phyloP scores from a whole-genome alignment of 2,888 invertebrate genomes.

The Cryptus viduatorius region DNA sequence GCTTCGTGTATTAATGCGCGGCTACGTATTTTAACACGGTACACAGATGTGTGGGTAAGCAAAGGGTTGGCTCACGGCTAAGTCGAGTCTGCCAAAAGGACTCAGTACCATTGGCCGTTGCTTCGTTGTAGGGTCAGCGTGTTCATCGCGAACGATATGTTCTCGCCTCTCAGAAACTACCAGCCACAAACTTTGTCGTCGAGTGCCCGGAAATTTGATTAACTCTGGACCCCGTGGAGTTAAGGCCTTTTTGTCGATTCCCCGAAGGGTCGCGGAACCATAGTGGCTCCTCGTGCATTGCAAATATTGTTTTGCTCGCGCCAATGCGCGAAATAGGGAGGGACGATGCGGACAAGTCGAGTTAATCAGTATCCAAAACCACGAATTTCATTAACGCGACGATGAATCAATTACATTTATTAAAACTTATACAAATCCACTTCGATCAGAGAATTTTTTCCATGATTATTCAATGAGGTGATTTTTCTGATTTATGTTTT shows the following conservation, averaged over 20 bases:
- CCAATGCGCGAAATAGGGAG: constrained; percentile 5
- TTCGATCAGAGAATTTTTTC: background rate
- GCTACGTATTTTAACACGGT: constrained; percentile 6
- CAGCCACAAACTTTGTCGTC: constrained; percentile 36
- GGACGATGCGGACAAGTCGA: constrained; percentile 35
- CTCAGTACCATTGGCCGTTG: background rate
- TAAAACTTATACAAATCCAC: background rate
- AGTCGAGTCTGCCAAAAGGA: constrained; percentile 1
- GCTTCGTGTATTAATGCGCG: constrained; percentile 2
- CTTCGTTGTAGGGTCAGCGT: constrained; percentile 21
- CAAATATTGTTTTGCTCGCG: constrained; percentile 46
- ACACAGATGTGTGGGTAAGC: background rate
- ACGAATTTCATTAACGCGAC: constrained; percentile 38
- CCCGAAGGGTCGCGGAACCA: constrained; percentile 18
- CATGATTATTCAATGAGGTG: background rate
- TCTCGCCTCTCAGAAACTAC: constrained; percentile 35
- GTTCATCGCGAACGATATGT: constrained; percentile 3
- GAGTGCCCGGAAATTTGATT: constrained; percentile 80
- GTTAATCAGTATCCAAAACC: constrained; percentile 54
- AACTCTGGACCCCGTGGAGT: constrained; percentile 46
- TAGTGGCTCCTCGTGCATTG: constrained; percentile 20
- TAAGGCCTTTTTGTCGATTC: constrained; percentile 41
- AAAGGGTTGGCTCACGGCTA: constrained; percentile 24
- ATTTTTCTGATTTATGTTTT: constrained; percentile 8
- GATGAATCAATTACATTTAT: constrained; percentile 40